Evolutionary conservation across 1,140 invertebrate genomes (phyloP).

Genomic region (Hestina assimilis): DNA sequence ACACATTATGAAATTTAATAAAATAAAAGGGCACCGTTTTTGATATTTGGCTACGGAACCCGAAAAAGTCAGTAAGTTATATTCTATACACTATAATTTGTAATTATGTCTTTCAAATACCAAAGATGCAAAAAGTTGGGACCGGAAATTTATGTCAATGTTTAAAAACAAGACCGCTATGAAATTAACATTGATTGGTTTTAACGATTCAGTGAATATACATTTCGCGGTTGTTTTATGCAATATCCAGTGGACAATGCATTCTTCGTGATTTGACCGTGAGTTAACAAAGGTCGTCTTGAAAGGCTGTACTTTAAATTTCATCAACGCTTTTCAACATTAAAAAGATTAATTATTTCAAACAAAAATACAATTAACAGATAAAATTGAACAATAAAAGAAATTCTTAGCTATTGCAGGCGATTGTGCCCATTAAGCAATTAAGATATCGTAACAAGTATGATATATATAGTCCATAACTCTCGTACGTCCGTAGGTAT

Average conservation of each 20-base stretch:
- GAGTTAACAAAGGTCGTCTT: conserved; percentile 50
- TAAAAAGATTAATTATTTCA: background rate
- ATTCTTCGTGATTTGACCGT: conserved; percentile 48
- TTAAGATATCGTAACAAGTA: conserved; percentile 17
- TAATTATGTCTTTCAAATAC: too few species aligned
- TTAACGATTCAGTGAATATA: background rate
- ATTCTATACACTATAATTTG: too few species aligned
- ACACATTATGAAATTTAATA: too few species aligned
- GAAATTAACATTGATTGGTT: conserved; percentile 17
- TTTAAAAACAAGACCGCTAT: too few species aligned
- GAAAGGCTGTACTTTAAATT: conserved; percentile 21
- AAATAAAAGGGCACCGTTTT: too few species aligned
- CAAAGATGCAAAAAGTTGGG: too few species aligned
- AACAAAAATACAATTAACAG: background rate
- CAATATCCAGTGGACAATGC: conserved; percentile 43
- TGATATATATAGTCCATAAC: conserved; percentile 2
- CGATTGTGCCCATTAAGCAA: conserved; percentile 20
- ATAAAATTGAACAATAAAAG: conserved; percentile 13
- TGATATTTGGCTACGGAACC: too few species aligned
- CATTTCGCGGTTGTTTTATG: conserved; percentile 43
- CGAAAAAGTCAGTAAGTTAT: too few species aligned
- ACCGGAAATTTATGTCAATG: too few species aligned
- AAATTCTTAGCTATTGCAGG: conserved; percentile 9
- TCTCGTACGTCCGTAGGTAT: too few species aligned
- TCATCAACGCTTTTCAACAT: background rate